Evolutionary conservation across 2,113 vertebrate species (phyloP), one percentile per base, ranked within the genome.

Genomic region (Camelus bactrianus): DNA sequence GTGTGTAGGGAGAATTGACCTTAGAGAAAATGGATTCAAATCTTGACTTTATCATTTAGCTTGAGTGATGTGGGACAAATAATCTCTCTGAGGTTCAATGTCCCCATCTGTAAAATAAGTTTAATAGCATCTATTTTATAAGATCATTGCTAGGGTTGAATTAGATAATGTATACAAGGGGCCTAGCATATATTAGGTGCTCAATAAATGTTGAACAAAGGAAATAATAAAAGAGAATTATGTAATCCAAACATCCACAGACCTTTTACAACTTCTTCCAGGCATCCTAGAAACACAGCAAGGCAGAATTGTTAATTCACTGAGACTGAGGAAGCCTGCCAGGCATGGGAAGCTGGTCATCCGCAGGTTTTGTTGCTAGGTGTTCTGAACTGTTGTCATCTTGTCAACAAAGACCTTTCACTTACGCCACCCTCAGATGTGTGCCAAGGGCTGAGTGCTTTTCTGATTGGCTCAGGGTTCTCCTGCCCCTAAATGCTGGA

Each of bases 281-380:
- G 10, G 6, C 13, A 75, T 20, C 75, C 52, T 80, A 46, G 62
- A 91, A 79, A 52, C 3, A 52, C 54, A 77, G 65, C 77, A 94
- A 87, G 14, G 76, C 26, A 42, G 26, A 95, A 88, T 9, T 62
- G 24, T 62, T 72, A 46, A n/a, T 70, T 91, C 52, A 70, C 38
- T 19, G 17, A 67, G n/a, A 35, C 20, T 10, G n/a, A 56, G 48
- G 28, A 65, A 60, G 35, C 22, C 35, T 60, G 72, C 50, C 14
- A 81, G 73, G 26, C 28, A 9, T 32, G 42, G 67, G 67, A 60
- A 85, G 65, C 10, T 85, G n/a, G 79, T 67, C 28, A 52, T 72
- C 62, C 58, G 52, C 50, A 81, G 48, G 62, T 70, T 70, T 56
- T 96, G 50, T 89, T 93, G 84, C 80, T 75, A 67, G 67, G 85